Percentiles rank a stretch among this genome's conserved stretches.
Evolutionary conservation across 2,888 invertebrate genomes (phyloP).

Genomic region (Zaprionus obscuricornis): DNA sequence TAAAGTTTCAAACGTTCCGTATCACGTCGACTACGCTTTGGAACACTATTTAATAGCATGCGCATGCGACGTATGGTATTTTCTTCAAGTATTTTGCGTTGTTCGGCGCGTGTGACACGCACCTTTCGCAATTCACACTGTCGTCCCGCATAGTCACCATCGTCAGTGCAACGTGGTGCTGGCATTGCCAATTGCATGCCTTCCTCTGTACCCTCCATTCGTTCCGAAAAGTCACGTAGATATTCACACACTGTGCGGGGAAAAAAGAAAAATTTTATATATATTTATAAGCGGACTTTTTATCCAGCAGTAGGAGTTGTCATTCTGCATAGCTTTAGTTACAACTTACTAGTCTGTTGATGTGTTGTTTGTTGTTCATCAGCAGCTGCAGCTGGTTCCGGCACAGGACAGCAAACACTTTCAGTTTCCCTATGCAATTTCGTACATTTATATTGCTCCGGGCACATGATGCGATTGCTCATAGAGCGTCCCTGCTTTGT

Average conservation of each 20-base stretch:
- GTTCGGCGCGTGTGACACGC: conserved; percentile 79
- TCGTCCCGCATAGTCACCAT: conserved; percentile 88
- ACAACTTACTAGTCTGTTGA: conserved; percentile 83
- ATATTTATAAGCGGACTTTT: background rate
- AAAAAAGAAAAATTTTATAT: background rate
- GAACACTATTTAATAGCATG: conserved; percentile 72
- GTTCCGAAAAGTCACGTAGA: conserved; percentile 91
- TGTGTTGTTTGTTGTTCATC: conserved; percentile 49
- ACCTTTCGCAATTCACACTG: conserved; percentile 86
- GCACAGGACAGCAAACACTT: conserved; percentile 81
- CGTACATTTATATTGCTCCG: conserved; percentile 80
- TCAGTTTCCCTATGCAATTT: conserved; percentile 80
- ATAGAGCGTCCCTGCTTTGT: conserved; percentile 83
- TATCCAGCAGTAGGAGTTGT: no score
- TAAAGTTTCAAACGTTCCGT: conserved; percentile 79
- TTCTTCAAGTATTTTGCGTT: conserved; percentile 82
- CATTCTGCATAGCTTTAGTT: no score
- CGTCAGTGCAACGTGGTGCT: conserved; percentile 87
- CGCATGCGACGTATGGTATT: conserved; percentile 83
- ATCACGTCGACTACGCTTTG: conserved; percentile 56
- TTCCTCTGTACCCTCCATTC: conserved; percentile 92
- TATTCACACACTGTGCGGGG: conserved; percentile 91
- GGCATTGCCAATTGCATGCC: conserved; percentile 91
- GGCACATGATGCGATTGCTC: conserved; percentile 81
- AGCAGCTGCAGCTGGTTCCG: conserved; percentile 40